Percentiles rank a stretch among this genome's conserved stretches.
phyloP scores from a whole-genome alignment of 1,140 invertebrate genomes.

The Mamestra configurata region DNA sequence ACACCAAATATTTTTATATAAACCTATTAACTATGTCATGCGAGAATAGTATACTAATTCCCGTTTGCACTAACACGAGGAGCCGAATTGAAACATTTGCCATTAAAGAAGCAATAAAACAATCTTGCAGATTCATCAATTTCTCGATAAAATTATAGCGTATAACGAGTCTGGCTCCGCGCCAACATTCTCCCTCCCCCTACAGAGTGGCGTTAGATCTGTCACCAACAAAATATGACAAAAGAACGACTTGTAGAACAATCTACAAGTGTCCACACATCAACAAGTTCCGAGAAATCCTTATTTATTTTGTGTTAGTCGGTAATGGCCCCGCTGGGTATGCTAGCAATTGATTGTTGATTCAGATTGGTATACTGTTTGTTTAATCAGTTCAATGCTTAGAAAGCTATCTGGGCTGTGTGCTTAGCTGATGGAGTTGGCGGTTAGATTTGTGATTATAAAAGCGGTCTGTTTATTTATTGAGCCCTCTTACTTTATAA shows the following conservation, averaged over 20 bases:
- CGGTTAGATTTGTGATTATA: neutral
- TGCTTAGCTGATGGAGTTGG: neutral
- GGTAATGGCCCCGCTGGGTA: neutral
- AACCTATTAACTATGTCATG: too few relatives aligned
- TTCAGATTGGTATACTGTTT: slow-evolving; percentile 6
- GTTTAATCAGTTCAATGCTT: neutral
- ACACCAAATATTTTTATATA: too few relatives aligned
- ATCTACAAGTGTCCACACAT: slow-evolving; percentile 24
- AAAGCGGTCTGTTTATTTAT: too few relatives aligned
- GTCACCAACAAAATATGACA: slow-evolving; percentile 10
- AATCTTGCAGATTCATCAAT: neutral
- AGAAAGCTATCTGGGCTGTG: slow-evolving; percentile 3
- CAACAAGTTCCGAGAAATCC: neutral
- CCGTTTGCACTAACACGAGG: too few relatives aligned
- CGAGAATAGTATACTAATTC: too few relatives aligned
- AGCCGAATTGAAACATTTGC: neutral
- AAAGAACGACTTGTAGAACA: slow-evolving; percentile 25
- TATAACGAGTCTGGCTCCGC: slow-evolving; percentile 8
- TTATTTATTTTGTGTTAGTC: slow-evolving; percentile 13
- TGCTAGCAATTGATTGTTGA: neutral
- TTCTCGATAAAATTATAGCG: slow-evolving; percentile 19
- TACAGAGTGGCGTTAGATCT: neutral
- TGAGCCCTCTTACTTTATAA: too few relatives aligned
- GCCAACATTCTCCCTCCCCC: neutral
- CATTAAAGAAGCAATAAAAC: neutral